phyloP scores from a whole-genome alignment of 2,113 vertebrate species.

The Ondatra zibethicus region DNA sequence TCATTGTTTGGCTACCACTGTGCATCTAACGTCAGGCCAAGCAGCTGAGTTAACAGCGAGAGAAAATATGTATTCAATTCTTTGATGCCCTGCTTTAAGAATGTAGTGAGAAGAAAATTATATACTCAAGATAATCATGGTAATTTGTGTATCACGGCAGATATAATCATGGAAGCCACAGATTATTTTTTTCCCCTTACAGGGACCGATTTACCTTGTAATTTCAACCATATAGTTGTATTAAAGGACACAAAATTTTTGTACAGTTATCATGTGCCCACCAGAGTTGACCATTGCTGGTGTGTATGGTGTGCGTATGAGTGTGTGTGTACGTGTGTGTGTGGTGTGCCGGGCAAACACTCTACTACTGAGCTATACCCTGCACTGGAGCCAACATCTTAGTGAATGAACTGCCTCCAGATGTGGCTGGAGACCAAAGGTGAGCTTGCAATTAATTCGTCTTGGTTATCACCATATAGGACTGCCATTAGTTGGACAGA shows the following conservation, averaged over 20 bases:
- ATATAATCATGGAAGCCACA: neutral
- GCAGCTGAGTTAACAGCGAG: neutral
- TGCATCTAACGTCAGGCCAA: neutral
- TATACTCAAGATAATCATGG: neutral
- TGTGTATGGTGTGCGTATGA: neutral
- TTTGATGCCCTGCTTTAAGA: neutral
- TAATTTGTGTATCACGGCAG: neutral
- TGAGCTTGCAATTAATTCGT: neutral
- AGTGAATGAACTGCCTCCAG: neutral
- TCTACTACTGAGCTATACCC: neutral
- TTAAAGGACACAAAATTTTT: neutral
- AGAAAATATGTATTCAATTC: neutral
- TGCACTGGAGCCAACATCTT: neutral
- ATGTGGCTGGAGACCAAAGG: neutral
- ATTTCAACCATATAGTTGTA: neutral
- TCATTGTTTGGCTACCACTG: neutral
- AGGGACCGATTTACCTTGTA: neutral
- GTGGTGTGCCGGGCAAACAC: neutral
- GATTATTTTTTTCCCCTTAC: neutral
- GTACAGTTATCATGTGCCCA: too few species aligned
- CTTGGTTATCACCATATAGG: neutral
- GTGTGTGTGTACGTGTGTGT: neutral
- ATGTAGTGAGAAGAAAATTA: neutral
- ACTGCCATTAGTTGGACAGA: neutral
- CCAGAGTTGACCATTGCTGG: neutral